These are phyloP conservation scores for Orthonyx spaldingii DNA, from an alignment of 2,113 vertebrate species.

Conservation along the genomic window DNA sequence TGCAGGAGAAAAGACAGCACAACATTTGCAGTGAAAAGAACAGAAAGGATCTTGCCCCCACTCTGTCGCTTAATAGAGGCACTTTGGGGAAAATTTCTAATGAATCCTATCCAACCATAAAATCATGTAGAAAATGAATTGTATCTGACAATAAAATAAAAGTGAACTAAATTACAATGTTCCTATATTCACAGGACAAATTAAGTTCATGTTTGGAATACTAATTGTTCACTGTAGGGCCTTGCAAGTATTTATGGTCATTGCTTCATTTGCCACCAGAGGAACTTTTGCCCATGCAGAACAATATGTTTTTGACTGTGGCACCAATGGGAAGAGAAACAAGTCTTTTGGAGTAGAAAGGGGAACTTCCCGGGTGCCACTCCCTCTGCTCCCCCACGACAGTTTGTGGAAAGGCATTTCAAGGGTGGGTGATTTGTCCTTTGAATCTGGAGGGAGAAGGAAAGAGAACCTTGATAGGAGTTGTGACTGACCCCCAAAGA, in stretches of 20 bases:
- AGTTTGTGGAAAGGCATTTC: not conserved
- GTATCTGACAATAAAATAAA: slow-evolving; percentile 81
- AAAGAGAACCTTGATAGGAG: not conserved
- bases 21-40: slow-evolving; percentile 7
- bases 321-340: not conserved
- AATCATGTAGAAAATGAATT: slow-evolving; percentile 77
- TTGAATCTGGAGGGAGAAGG: not conserved
- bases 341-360: not conserved
- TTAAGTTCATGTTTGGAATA: slow-evolving; percentile 82
- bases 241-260: not conserved
- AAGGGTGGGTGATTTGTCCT: not conserved
- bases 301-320: not conserved
- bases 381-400: not conserved
- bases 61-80: slow-evolving; percentile 44
- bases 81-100: slow-evolving; percentile 69
- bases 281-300: not conserved
- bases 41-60: not conserved
- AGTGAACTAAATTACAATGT: slow-evolving; percentile 75
- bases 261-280: not conserved
- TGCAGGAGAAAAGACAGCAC: slow-evolving; percentile 29
- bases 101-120: slow-evolving; percentile 78
- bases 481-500: not conserved
- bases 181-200: slow-evolving; percentile 70
- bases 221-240: slow-evolving; percentile 64
- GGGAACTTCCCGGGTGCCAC: not conserved